A percentile compares a stretch with the other conserved stretches of the same genome.
Conservation (phyloP, 2,113 vertebrate species). For the Alaudala cheleensis region DNA sequence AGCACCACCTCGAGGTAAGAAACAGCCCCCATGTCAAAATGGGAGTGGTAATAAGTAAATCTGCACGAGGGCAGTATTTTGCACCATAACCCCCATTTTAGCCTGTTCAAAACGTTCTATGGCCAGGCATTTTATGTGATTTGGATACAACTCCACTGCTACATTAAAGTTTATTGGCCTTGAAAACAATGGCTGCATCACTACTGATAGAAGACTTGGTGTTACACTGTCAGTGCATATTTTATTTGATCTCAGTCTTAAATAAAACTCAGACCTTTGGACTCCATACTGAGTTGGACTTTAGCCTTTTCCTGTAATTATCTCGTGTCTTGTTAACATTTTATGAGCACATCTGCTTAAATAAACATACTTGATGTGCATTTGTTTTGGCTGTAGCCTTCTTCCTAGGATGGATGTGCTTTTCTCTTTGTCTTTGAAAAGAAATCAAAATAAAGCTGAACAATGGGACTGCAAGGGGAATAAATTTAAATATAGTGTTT, state of each 20-base stretch:
- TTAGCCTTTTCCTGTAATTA: constrained; percentile 73
- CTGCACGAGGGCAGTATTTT: neutral
- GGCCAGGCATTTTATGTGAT: constrained; percentile 57
- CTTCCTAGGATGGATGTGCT: constrained; percentile 37
- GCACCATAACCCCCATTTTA: constrained; percentile 10
- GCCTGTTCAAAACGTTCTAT: constrained; percentile 3
- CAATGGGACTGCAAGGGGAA: constrained; percentile 1
- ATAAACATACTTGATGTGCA: constrained; percentile 60
- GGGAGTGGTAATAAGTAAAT: neutral
- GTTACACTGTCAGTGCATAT: neutral
- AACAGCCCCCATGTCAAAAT: neutral
- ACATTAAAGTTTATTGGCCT: constrained; percentile 59
- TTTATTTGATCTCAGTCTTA: constrained; percentile 70
- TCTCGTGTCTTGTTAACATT: constrained; percentile 76
- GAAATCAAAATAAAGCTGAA: constrained; percentile 36
- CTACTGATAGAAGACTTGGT: constrained; percentile 21
- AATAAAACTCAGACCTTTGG: constrained; percentile 61
- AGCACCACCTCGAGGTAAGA: neutral
- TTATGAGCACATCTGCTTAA: constrained; percentile 76
- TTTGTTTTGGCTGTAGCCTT: constrained; percentile 54
- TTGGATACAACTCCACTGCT: constrained; percentile 44
- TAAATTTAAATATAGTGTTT: constrained; percentile 1
- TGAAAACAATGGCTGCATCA: constrained; percentile 10
- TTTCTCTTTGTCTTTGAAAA: constrained; percentile 29
- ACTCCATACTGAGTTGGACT: constrained; percentile 42